Conservation (phyloP, 1,140 invertebrate genomes). For the Drosophila nannoptera region DNA sequence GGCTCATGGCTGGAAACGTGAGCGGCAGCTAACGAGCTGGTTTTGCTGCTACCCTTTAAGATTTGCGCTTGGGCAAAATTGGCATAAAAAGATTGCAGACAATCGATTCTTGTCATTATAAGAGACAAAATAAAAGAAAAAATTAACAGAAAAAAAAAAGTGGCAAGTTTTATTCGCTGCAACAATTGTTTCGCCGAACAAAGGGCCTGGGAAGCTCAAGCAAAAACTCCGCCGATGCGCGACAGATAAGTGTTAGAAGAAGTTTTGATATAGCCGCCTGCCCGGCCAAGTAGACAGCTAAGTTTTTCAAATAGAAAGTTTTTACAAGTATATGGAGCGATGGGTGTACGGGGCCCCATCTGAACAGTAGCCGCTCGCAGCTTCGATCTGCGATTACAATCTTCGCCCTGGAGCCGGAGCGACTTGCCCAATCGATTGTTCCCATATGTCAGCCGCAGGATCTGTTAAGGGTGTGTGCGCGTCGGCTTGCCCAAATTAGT, state of each 20-base stretch:
- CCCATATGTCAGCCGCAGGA: slow-evolving; percentile 9
- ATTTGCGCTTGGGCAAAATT: slow-evolving; percentile 23
- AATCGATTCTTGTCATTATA: slow-evolving; percentile 55
- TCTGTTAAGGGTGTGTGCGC: slow-evolving; percentile 18
- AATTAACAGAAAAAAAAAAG: slow-evolving; percentile 19
- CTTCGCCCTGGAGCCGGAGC: too few relatives aligned
- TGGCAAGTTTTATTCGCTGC: slow-evolving; percentile 29
- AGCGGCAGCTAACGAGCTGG: slow-evolving; percentile 60
- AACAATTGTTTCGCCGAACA: slow-evolving; percentile 11
- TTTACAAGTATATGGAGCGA: background rate
- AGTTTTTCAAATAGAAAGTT: background rate
- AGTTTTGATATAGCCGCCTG: background rate
- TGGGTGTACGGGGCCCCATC: too few relatives aligned
- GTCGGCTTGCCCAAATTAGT: slow-evolving; percentile 10
- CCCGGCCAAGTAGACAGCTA: too few relatives aligned
- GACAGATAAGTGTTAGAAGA: background rate
- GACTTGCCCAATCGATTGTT: background rate
- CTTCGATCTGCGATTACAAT: too few relatives aligned
- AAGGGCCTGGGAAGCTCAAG: slow-evolving; percentile 5
- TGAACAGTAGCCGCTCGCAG: too few relatives aligned
- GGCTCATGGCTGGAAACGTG: slow-evolving; percentile 49
- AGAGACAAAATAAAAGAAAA: slow-evolving; percentile 9
- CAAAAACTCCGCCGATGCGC: background rate
- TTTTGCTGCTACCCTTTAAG: slow-evolving; percentile 53
- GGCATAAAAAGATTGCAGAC: slow-evolving; percentile 62